Evolutionary conservation across 1,140 invertebrate species (phyloP).

Genomic region (Brachionus calyciflorus): DNA sequence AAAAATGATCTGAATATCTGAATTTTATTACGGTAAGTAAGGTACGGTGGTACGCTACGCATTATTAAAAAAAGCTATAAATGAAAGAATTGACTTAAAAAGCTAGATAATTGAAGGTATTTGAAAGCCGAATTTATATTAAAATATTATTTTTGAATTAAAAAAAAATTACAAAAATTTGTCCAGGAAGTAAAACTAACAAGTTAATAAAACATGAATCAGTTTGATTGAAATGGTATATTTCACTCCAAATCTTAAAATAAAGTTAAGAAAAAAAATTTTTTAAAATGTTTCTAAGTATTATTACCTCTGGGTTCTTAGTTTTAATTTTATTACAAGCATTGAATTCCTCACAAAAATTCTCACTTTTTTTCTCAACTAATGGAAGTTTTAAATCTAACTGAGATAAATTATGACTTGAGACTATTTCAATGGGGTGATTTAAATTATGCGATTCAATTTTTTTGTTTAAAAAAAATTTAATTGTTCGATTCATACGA

Average conservation of each 20-base stretch:
- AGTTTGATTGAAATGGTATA: neutral
- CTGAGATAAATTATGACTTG: constrained; percentile 11
- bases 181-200: neutral
- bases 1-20: too few relatives aligned
- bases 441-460: neutral
- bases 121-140: too few relatives aligned
- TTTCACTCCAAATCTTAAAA: constrained; percentile 12
- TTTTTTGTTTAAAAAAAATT: neutral
- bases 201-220: constrained; percentile 32
- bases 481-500: constrained; percentile 8
- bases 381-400: too few relatives aligned
- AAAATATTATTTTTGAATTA: too few relatives aligned
- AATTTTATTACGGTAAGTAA: too few relatives aligned
- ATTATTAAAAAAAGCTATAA: too few relatives aligned
- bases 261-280: neutral
- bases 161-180: constrained; percentile 32
- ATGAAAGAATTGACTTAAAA: too few relatives aligned
- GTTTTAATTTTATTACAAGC: neutral
- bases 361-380: too few relatives aligned
- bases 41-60: too few relatives aligned
- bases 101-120: too few relatives aligned
- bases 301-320: neutral
- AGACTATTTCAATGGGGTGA: constrained; percentile 11
- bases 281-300: too few relatives aligned
- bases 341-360: neutral